Evolutionary conservation across 2,797 vertebrate genomes (phyloP).

Genomic region (Microtus agrestis): DNA sequence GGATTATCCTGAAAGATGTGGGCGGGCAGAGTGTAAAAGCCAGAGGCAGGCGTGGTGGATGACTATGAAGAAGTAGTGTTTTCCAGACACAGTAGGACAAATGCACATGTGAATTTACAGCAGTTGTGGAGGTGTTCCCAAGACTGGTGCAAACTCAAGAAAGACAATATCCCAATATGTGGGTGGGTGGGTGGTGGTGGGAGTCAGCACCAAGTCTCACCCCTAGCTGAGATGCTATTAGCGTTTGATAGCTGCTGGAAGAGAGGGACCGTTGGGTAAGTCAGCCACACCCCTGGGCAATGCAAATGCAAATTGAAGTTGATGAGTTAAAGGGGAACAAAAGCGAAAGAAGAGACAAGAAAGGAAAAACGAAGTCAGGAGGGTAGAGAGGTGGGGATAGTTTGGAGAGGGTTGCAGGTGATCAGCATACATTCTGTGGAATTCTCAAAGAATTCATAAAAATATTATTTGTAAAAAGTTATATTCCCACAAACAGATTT

Average conservation of each 20-base stretch:
- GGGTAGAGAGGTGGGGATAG: neutral
- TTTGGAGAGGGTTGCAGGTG: neutral
- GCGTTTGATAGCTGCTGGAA: neutral
- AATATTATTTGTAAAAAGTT: constrained; percentile 45
- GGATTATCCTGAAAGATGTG: neutral
- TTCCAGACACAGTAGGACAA: neutral
- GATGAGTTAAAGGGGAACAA: neutral
- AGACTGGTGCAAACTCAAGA: neutral
- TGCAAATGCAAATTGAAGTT: neutral
- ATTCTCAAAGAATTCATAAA: neutral
- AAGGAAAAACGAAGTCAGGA: too few relatives aligned
- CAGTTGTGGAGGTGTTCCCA: neutral
- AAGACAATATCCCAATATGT: too few relatives aligned
- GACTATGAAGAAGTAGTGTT: neutral
- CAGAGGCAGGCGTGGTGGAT: neutral
- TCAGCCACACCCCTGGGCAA: neutral
- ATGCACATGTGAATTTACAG: neutral
- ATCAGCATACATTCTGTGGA: neutral
- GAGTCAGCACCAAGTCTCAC: neutral
- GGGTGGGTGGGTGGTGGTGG: too few relatives aligned
- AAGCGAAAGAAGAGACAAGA: neutral
- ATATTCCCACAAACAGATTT: constrained; percentile 36
- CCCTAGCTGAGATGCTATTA: neutral
- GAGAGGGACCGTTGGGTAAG: neutral
- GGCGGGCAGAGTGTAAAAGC: neutral